Evolutionary conservation across 2,113 vertebrate genomes (phyloP).

Genomic region (Ursus arctos): DNA sequence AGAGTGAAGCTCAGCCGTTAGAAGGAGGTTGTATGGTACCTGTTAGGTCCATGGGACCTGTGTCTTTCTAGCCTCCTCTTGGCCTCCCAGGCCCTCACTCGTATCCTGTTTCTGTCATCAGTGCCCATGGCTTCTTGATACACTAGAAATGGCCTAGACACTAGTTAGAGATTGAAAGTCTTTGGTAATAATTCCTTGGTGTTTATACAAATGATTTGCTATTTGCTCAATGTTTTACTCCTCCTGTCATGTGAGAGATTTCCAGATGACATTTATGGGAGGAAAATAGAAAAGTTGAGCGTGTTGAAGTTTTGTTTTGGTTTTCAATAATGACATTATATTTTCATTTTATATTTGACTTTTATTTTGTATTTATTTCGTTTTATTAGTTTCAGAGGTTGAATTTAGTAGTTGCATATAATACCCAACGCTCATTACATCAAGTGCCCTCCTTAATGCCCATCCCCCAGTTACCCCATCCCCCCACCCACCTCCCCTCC

Average conservation of each 20-base stretch:
- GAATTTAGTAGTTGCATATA: neutral
- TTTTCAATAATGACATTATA: neutral
- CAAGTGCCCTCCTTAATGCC: neutral
- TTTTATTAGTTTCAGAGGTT: neutral
- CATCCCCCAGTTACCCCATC: neutral
- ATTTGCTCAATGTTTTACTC: constrained; percentile 44
- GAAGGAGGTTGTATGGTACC: neutral
- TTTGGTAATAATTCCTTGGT: neutral
- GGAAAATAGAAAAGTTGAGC: neutral
- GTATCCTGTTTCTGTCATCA: neutral
- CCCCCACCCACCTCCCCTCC: neutral
- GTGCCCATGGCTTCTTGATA: neutral
- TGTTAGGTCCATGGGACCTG: neutral
- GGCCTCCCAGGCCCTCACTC: neutral
- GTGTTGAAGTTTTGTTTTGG: neutral
- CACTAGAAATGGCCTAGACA: neutral
- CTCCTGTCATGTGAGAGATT: constrained; percentile 38
- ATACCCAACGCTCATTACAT: neutral
- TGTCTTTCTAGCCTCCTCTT: neutral
- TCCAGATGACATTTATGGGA: neutral
- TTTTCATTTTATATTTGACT: neutral
- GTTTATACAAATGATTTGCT: neutral
- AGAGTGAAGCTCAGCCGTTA: neutral
- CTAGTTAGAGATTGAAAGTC: neutral
- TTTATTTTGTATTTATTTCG: neutral